Conservation (phyloP, 2,797 vertebrate genomes). For the Cuniculus paca region DNA sequence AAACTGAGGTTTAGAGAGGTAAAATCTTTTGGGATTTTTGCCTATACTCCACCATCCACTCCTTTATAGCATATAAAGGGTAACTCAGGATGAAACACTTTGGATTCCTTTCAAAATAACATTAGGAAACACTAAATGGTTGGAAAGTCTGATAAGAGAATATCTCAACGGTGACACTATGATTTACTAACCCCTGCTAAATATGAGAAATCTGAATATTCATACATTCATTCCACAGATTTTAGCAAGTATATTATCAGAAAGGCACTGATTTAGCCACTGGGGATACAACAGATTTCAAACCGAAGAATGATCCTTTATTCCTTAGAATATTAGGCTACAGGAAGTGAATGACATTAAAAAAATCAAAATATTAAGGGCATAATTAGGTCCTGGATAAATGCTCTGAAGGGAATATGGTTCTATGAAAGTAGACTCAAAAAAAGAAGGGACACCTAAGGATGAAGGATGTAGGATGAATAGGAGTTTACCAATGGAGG, state of each 20-base stretch:
- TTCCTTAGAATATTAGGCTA: slow-evolving; percentile 24
- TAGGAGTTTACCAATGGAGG: not conserved
- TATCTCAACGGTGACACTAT: slow-evolving; percentile 14
- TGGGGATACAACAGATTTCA: not conserved
- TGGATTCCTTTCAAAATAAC: slow-evolving; percentile 65
- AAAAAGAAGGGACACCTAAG: not conserved
- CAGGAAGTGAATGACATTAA: not conserved
- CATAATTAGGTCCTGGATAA: not conserved
- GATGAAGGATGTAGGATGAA: not conserved
- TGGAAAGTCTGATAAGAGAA: slow-evolving; percentile 67
- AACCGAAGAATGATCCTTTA: not conserved
- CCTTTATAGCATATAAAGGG: slow-evolving; percentile 60
- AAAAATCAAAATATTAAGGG: not conserved
- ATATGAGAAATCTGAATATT: slow-evolving; percentile 60
- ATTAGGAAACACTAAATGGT: slow-evolving; percentile 72
- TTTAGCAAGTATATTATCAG: slow-evolving; percentile 30
- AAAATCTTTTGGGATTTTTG: slow-evolving; percentile 52
- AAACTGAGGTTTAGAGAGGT: slow-evolving; percentile 61
- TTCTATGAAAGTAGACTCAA: not conserved
- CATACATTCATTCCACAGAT: slow-evolving; percentile 45
- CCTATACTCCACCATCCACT: slow-evolving; percentile 15
- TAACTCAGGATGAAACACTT: slow-evolving; percentile 61
- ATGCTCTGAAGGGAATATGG: not conserved
- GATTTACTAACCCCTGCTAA: slow-evolving; percentile 43
- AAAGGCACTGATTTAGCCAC: slow-evolving; percentile 37